Evolutionary conservation across 2,113 vertebrate species (phyloP), one percentile per base, ranked within the genome.

Genomic region (Cyprinodon variegatus): DNA sequence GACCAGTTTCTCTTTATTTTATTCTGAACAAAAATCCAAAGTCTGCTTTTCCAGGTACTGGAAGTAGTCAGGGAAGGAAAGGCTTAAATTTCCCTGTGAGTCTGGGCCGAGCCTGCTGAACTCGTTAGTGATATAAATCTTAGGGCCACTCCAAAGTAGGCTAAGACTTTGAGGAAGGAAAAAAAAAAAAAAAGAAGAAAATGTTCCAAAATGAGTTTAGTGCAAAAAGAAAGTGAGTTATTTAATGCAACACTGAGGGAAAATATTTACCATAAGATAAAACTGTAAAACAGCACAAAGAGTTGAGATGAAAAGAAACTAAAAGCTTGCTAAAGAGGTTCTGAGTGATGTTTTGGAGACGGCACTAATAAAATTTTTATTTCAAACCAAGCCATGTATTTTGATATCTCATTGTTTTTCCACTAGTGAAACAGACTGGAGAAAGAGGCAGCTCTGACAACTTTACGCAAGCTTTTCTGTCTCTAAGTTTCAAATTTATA

Each of bases 121-220:
- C 87, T 93, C 94, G 85, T 95, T 94, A 95, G 90, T 82, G 88
- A 92, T 94, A 95, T 94, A 94, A 93, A 94, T 94, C 89, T 90
- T 86, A 73, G 83, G 86, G 82, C 91, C 91, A 90, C 93, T 95
- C 89, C 86, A 91, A 94, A 91, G 92, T 82, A 82, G 92, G 87
- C 90, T 94, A 88, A 78, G 93, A 90, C 82, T 93, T 90, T 76
- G 90, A 91, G 89, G 86, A 87, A 89, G 76, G 82, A 81, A 81
- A 82, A 86, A 77, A 81, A 81, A 82, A 86, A 77, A 53, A 83
- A 29, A 29, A 29, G 29, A 53, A 83, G 88, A 92, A 94, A 94
- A 94, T 75, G 95, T 96, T 95, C 94, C 94, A 94, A 68, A 78
- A 78, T 96, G 93, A 95, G 88, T 84, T 95, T 92, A 97, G 29